These are phyloP conservation scores for Cepaea hortensis DNA, from an alignment of 2,888 invertebrate genomes.

Conservation along the genomic window DNA sequence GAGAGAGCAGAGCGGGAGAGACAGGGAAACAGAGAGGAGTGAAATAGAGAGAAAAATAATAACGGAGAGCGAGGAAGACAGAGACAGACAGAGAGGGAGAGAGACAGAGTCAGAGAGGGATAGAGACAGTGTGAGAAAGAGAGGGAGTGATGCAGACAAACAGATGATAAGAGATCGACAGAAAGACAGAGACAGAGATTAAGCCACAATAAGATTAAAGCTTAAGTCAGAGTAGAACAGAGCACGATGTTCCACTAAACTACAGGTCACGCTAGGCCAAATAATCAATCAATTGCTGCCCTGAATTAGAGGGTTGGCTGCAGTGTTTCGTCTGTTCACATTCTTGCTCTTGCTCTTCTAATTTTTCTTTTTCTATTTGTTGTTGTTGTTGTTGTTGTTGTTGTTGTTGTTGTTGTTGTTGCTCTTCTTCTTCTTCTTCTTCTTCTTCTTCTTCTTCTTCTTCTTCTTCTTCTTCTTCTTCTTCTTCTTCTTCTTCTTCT, in stretches of 20 bases:
- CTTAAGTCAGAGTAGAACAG: no score
- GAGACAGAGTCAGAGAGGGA: neutral
- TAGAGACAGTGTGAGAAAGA: neutral
- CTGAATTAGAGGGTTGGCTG: no score
- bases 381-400: neutral
- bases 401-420: neutral
- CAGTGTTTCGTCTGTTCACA: neutral
- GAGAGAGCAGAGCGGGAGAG: neutral
- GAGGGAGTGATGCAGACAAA: neutral
- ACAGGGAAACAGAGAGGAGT: neutral
- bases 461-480: neutral
- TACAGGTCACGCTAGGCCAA: no score
- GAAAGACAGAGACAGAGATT: neutral
- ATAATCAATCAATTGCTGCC: no score
- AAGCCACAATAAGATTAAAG: no score
- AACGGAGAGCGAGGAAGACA: neutral
- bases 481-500: neutral
- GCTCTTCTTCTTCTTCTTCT: neutral
- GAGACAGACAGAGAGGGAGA: neutral
- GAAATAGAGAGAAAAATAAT: conserved; percentile 2
- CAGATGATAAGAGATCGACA: neutral
- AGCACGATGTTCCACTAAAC: no score
- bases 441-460: neutral
- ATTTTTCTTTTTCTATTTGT: neutral
- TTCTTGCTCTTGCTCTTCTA: neutral